These are phyloP conservation scores for Gymnocheta viridis DNA, from an alignment of 2,888 invertebrate species.

Conservation along the genomic window DNA sequence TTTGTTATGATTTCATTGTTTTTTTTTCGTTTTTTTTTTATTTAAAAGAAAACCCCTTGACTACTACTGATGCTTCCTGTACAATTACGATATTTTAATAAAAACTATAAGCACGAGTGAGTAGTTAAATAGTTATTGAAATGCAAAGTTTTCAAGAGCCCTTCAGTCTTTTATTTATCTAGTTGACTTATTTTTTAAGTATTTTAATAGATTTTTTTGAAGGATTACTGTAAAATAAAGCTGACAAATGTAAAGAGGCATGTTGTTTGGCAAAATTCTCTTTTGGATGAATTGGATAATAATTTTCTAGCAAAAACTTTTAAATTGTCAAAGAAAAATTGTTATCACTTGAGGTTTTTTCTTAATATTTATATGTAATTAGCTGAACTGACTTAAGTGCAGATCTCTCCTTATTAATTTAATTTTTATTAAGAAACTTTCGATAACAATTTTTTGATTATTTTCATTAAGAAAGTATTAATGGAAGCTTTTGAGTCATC, in stretches of 20 bases:
- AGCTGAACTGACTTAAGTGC: no score
- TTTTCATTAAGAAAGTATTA: no score
- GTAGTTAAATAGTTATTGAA: background rate
- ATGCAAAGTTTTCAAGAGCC: slow-evolving; percentile 27
- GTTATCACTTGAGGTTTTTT: no score
- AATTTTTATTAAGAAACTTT: no score
- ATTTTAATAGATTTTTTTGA: background rate
- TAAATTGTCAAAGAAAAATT: no score
- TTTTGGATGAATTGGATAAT: background rate
- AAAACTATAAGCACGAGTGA: background rate
- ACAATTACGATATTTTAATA: slow-evolving; percentile 10
- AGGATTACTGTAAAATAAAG: slow-evolving; percentile 12
- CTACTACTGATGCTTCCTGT: slow-evolving; percentile 19
- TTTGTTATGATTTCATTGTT: background rate
- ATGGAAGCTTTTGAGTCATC: no score
- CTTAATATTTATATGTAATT: no score
- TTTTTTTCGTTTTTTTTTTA: background rate
- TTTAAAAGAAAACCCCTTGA: slow-evolving; percentile 4
- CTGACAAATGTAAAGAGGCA: background rate
- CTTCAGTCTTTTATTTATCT: slow-evolving; percentile 37
- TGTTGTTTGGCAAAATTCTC: background rate
- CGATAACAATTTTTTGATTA: no score
- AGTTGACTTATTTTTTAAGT: slow-evolving; percentile 58
- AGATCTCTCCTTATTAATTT: no score
- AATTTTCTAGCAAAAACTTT: background rate